Evolutionary conservation across 2,797 vertebrate genomes (phyloP).

Genomic region (Pseudomugil tenellus): DNA sequence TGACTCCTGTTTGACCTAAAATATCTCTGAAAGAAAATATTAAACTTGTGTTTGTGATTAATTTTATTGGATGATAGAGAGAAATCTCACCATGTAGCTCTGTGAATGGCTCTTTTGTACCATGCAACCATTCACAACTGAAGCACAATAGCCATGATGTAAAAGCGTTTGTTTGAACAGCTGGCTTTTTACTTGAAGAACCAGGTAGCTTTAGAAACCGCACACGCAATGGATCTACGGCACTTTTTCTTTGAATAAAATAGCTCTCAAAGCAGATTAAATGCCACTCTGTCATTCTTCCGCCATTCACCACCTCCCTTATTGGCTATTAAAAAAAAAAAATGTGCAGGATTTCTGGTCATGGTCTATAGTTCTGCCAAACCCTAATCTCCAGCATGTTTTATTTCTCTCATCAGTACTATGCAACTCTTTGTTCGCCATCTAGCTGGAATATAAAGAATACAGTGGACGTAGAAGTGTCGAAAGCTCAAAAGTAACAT

Average conservation of each 20-base stretch:
- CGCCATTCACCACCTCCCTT: slow-evolving; percentile 68
- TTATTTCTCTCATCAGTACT: slow-evolving; percentile 66
- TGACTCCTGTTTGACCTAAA: slow-evolving; percentile 18
- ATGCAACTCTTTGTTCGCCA: slow-evolving; percentile 55
- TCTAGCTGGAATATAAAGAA: slow-evolving; percentile 44
- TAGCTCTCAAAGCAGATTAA: slow-evolving; percentile 61
- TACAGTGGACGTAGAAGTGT: slow-evolving; percentile 44
- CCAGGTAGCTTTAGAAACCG: slow-evolving; percentile 64
- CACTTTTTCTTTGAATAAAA: slow-evolving; percentile 64
- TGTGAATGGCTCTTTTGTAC: slow-evolving; percentile 52
- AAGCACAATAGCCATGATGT: slow-evolving; percentile 54
- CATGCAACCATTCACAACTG: slow-evolving; percentile 15
- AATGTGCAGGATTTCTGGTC: slow-evolving; percentile 62
- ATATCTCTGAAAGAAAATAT: slow-evolving; percentile 5
- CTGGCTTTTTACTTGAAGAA: slow-evolving; percentile 60
- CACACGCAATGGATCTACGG: slow-evolving; percentile 39
- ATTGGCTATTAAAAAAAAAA: slow-evolving; percentile 67
- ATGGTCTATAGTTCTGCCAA: slow-evolving; percentile 59
- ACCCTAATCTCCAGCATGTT: slow-evolving; percentile 73
- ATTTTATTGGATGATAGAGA: slow-evolving; percentile 26
- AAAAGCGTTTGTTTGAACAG: slow-evolving; percentile 67
- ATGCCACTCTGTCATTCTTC: slow-evolving; percentile 67
- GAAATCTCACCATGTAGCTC: slow-evolving; percentile 4
- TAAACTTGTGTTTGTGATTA: slow-evolving; percentile 19
- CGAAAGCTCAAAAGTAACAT: slow-evolving; percentile 69